These are phyloP conservation scores for Caenorhabditis japonica DNA, from an alignment of 2,888 invertebrate genomes.

Conservation along the genomic window DNA sequence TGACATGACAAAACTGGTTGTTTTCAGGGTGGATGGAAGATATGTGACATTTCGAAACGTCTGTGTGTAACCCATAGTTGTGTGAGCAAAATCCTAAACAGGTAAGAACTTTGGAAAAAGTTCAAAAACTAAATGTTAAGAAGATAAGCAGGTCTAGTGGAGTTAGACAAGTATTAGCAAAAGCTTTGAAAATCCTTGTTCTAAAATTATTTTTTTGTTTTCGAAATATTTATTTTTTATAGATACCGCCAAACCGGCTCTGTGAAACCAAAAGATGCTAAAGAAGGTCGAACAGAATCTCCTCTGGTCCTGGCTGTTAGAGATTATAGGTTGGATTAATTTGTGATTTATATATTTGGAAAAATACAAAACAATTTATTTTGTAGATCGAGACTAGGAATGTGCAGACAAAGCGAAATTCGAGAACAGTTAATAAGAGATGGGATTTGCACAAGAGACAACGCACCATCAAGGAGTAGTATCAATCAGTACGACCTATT, in stretches of 20 bases:
- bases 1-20: constrained; percentile 14
- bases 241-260: constrained; percentile 76
- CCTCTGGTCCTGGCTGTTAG: constrained; percentile 74
- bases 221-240: constrained; percentile 9
- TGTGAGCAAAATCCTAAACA: constrained; percentile 75
- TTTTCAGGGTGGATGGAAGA: constrained; percentile 73
- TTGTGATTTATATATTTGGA: neutral
- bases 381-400: constrained; percentile 66
- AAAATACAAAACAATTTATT: neutral
- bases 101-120: constrained; percentile 59
- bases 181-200: no score
- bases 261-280: constrained; percentile 76
- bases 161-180: neutral
- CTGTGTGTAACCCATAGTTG: constrained; percentile 76
- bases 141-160: neutral
- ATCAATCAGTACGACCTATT: constrained; percentile 71
- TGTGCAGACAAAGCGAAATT: constrained; percentile 75
- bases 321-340: constrained; percentile 65
- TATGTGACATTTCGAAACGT: constrained; percentile 76
- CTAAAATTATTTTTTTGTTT: neutral
- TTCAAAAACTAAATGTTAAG: no score
- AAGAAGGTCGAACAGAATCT: constrained; percentile 74
- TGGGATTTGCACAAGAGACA: constrained; percentile 73
- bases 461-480: constrained; percentile 73
- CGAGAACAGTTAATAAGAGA: constrained; percentile 74